Evolutionary conservation across 2,797 vertebrate genomes (phyloP).

Genomic region (Semaprochilodus insignis): DNA sequence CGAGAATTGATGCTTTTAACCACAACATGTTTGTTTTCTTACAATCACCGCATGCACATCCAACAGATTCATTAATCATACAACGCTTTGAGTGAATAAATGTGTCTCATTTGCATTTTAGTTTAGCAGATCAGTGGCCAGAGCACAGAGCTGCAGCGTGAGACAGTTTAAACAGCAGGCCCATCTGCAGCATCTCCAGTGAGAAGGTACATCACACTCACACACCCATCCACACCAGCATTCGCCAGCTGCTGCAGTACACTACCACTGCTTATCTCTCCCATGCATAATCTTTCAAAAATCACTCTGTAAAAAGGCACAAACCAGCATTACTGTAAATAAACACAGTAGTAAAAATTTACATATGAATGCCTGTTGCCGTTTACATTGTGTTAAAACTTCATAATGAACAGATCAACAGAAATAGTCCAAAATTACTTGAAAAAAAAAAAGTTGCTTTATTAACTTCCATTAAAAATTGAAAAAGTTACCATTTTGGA

Average conservation of each 20-base stretch:
- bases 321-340: too few species aligned
- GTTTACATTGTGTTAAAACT: too few species aligned
- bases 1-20: conserved; percentile 14
- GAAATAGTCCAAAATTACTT: too few species aligned
- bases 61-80: conserved; percentile 53
- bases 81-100: conserved; percentile 22
- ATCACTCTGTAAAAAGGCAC: neutral
- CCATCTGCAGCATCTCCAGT: neutral
- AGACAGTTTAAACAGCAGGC: conserved; percentile 3
- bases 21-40: conserved; percentile 2
- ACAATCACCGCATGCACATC: conserved; percentile 5
- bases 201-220: neutral
- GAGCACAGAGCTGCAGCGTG: neutral
- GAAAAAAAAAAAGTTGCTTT: too few species aligned
- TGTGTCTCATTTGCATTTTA: conserved; percentile 47
- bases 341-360: too few species aligned
- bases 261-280: neutral
- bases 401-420: too few species aligned
- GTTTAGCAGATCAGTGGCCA: conserved; percentile 2
- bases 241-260: neutral
- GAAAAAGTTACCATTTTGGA: too few species aligned
- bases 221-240: neutral
- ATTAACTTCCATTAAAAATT: too few species aligned
- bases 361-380: too few species aligned
- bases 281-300: neutral